These are phyloP conservation scores for Montipora sp. DNA, from an alignment of 64 coral and sea anemone species.

Conservation along the genomic window DNA sequence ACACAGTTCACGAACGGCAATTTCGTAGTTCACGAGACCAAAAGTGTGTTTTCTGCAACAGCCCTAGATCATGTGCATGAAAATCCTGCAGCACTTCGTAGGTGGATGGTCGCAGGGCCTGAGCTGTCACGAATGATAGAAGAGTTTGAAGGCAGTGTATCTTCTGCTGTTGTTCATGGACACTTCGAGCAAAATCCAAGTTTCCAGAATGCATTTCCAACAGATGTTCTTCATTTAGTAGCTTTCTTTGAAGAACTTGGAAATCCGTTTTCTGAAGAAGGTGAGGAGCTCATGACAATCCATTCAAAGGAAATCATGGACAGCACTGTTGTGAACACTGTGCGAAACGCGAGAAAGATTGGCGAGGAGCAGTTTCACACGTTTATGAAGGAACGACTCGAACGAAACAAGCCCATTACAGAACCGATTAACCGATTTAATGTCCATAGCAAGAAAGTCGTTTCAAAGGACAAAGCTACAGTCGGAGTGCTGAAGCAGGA, in stretches of 20 bases:
- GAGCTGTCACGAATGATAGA: slow-evolving; percentile 8
- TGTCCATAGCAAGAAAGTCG: background rate
- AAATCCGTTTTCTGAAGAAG: slow-evolving; percentile 12
- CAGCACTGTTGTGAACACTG: background rate
- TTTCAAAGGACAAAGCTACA: slow-evolving; percentile 30
- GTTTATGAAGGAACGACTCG: slow-evolving; percentile 1
- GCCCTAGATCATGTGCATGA: slow-evolving; percentile 30
- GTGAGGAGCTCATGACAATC: slow-evolving; percentile 11
- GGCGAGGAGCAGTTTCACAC: background rate
- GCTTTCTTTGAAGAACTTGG: slow-evolving; percentile 21
- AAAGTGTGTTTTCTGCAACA: background rate
- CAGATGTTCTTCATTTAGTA: slow-evolving; percentile 11
- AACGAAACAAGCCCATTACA: slow-evolving; percentile 19
- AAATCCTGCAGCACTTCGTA: slow-evolving; percentile 22
- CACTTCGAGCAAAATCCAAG: slow-evolving; percentile 29
- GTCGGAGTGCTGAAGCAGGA: slow-evolving; percentile 28
- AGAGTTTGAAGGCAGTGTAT: slow-evolving; percentile 5
- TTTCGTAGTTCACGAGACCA: slow-evolving; percentile 39
- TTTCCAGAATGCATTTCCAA: background rate
- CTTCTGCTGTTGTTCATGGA: too few species aligned
- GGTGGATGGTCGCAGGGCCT: slow-evolving; percentile 42
- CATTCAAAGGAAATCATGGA: slow-evolving; percentile 43
- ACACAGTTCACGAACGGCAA: background rate
- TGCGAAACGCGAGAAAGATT: background rate
- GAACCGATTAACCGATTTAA: slow-evolving; percentile 9